Evolutionary conservation across 2,888 invertebrate genomes (phyloP), one percentile per base, ranked within the genome.

Genomic region (Heliconius aoede): DNA sequence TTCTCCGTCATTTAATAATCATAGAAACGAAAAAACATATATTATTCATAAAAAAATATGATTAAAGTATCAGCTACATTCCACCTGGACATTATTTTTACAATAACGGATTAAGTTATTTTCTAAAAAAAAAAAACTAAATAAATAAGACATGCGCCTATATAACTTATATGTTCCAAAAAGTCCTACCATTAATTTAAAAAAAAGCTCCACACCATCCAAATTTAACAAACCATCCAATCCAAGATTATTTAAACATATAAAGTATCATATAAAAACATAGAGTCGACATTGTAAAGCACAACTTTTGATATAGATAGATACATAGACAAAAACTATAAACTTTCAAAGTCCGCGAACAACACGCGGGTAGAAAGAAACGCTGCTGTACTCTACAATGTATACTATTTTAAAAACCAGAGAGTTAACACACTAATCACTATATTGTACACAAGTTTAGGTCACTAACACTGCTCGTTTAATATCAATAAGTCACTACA

Each of bases 231-330:
- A 55, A 55, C n/a, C 18, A 55, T 9, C 13, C 32, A 11, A n/a
- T n/a, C n/a, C 21, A 40, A 28, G 26, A 9, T 24, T 24, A 69
- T 30, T n/a, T 55, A 51, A 55, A 28, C 55, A 8, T 51, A n/a
- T 21, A 60, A 72, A 72, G 21, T 9, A 72, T 28, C 13, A 32
- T 13, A 60, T n/a, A 36, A 60, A 60, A 32, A 72, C 11, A 26
- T 72, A 61, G 72, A 72, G 60, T 61, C 60, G 72, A 40, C 72
- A 40, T 61, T 60, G 9, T 51, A 69, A 69, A 69, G 69, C 69
- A 69, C n/a, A 69, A 69, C 69, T 32, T 51, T 21, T 21, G 3
- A 69, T n/a, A 15, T 32, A 11, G 28, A 32, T 24, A 51, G n/a
- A 21, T 28, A 36, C n/a, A 65, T 36, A 51, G 51, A 55, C 51